phyloP scores from a whole-genome alignment of 2,113 vertebrate species.

The Anolis sagrei region DNA sequence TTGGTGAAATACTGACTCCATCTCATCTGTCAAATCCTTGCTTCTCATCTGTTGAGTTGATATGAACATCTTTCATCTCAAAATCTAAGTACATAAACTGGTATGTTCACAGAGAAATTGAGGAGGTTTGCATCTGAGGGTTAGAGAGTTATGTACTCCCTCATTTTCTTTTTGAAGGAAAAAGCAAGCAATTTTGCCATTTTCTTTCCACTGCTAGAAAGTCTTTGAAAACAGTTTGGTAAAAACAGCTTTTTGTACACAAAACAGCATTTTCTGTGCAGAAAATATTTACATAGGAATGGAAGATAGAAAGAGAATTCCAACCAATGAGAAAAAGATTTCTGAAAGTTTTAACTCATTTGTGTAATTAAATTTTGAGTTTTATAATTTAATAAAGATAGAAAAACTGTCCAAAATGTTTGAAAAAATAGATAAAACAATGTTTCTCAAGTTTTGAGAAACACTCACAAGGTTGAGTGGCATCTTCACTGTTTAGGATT shows the following conservation, averaged over 20 bases:
- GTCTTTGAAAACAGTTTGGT: too few species aligned
- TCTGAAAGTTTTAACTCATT: background rate
- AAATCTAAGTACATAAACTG: constrained; percentile 17
- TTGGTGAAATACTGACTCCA: constrained; percentile 11
- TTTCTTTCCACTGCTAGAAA: too few species aligned
- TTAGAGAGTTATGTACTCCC: background rate
- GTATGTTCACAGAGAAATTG: background rate
- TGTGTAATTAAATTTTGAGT: background rate
- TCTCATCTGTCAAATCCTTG: constrained; percentile 17
- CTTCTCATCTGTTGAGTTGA: constrained; percentile 3
- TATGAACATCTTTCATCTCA: constrained; percentile 19
- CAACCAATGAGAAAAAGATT: background rate
- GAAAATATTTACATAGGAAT: background rate
- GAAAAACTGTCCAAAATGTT: too few species aligned
- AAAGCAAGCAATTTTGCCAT: too few species aligned
- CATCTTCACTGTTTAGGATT: too few species aligned
- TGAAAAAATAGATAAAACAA: too few species aligned
- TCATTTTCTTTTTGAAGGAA: too few species aligned
- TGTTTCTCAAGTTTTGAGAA: too few species aligned
- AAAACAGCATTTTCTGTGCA: too few species aligned
- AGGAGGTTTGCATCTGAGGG: background rate
- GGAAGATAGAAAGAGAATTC: background rate
- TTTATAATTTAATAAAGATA: background rate
- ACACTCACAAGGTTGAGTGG: too few species aligned
- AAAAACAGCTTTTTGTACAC: too few species aligned